Evolutionary conservation across 2,113 vertebrate genomes (phyloP).

Genomic region (Chrysemys picta): DNA sequence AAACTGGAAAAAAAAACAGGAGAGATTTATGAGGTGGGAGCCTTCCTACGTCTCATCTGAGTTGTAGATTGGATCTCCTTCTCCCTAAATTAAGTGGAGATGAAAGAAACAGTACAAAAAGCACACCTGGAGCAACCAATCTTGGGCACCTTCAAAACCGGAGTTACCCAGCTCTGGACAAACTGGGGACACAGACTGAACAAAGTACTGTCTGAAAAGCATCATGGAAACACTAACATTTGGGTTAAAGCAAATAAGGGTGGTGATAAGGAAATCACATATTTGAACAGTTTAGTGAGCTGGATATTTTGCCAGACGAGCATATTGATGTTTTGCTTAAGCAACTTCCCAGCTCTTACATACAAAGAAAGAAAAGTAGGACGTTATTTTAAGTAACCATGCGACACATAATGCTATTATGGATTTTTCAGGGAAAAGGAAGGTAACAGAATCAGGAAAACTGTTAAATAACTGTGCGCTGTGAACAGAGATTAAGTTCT

Average conservation of each 20-base stretch:
- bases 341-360: fast-evolving
- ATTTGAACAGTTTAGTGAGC: not conserved
- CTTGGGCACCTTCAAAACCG: not conserved
- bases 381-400: not conserved
- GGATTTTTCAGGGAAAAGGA: not conserved
- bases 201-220: slow-evolving; percentile 2
- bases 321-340: not conserved
- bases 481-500: not conserved
- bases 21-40: not conserved
- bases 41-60: not conserved
- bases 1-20: not conserved
- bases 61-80: not conserved
- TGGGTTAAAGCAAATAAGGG: not conserved
- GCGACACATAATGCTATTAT: not conserved
- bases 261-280: not conserved
- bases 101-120: not conserved
- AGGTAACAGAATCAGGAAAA: not conserved
- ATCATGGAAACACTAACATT: not conserved
- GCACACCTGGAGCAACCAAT: not conserved
- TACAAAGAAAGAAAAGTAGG: not conserved
- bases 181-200: slow-evolving; percentile 10
- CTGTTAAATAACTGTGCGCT: fast-evolving
- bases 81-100: not conserved
- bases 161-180: not conserved
- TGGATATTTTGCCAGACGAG: not conserved